Base-by-base conservation (phyloP, 2,113 vertebrate genomes). In the Megalops atlanticus region DNA sequence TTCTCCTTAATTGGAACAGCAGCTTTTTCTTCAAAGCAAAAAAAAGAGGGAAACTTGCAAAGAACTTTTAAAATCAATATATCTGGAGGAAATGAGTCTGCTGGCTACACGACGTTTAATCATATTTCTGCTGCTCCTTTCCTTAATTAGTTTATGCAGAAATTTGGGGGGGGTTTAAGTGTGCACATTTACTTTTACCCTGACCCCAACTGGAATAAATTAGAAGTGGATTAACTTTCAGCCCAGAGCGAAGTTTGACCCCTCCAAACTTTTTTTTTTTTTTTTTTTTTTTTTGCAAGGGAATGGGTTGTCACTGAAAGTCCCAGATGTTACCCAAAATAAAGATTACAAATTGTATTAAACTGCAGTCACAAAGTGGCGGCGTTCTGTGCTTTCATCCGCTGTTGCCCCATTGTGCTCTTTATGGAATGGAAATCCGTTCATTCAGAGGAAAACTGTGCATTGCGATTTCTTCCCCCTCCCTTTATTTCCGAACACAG, bases 121-220 rank as follows among this genome's bases (percentile, higher is more conserved):
- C 84, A 88, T 83, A 79, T 81, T 84, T 39, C 58, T 72, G 85
- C 84, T 84, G 81, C 79, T 80, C 85, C 80, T 89, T 76, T 54
- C 80, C 73, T 89, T 86, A 89, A 92, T 91, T 91, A 90, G 88
- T 90, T 91, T 87, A 91, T 89, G 84, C 81, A n/a, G 88, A 89
- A 91, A 90, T 86, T 81, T 79, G 81, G 87, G 82, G 81, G 88
- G 86, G 86, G 90, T 91, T 88, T 90, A 87, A 87, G 81, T 80
- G 82, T 41, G 83, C 74, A 81, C 85, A 82, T 86, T 82, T 86
- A 79, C 84, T 88, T 76, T 74, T 80, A 85, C 86, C 82, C 81
- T 89, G 89, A 89, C 91, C 52, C 91, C 87, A 89, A 91, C 90
- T 91, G 86, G 87, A 87, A 87, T 85, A 86, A 90, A 93, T 90